A percentile compares a stretch with the other conserved stretches of the same genome.
phyloP scores from a whole-genome alignment of 1,140 invertebrate species.

The Leptestheria dahalacensis region DNA sequence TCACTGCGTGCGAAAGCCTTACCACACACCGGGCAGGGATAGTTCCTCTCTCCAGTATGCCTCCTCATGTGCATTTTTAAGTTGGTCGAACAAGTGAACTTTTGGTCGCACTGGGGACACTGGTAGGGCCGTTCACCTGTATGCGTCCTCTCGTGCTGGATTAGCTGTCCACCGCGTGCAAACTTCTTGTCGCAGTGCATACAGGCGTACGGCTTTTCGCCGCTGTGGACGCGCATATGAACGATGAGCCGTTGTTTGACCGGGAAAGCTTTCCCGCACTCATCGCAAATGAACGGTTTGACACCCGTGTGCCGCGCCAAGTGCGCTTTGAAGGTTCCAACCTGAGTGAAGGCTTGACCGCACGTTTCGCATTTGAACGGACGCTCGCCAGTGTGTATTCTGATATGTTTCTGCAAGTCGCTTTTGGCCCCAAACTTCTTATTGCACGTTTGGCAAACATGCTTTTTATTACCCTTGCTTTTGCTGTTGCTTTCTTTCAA shows the following conservation, averaged over 20 bases:
- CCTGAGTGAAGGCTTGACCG: slow-evolving; percentile 46
- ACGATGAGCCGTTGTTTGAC: slow-evolving; percentile 54
- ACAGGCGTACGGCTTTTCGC: slow-evolving; percentile 58
- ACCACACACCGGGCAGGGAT: slow-evolving; percentile 68
- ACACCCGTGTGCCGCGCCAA: slow-evolving; percentile 42
- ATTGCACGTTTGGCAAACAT: slow-evolving; percentile 11
- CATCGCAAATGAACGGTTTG: slow-evolving; percentile 49
- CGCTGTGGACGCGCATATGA: slow-evolving; percentile 66
- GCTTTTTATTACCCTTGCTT: slow-evolving; percentile 1
- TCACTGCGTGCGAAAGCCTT: slow-evolving; percentile 53
- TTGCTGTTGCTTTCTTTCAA: not conserved
- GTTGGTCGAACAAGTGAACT: slow-evolving; percentile 63
- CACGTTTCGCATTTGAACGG: slow-evolving; percentile 77
- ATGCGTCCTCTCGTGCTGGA: slow-evolving; percentile 23
- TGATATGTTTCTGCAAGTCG: slow-evolving; percentile 15
- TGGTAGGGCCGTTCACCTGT: slow-evolving; percentile 36
- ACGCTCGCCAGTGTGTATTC: slow-evolving; percentile 15
- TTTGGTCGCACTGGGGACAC: slow-evolving; percentile 58
- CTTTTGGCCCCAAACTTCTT: slow-evolving; percentile 7
- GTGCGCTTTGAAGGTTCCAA: slow-evolving; percentile 21
- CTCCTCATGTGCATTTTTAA: slow-evolving; percentile 53
- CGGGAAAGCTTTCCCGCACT: slow-evolving; percentile 55
- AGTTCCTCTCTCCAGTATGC: slow-evolving; percentile 74
- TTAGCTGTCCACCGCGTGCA: slow-evolving; percentile 21
- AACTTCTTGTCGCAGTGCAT: slow-evolving; percentile 20